These are phyloP conservation scores for Polydesmus complanatus DNA, from an alignment of 2,888 invertebrate species.

Conservation along the genomic window DNA sequence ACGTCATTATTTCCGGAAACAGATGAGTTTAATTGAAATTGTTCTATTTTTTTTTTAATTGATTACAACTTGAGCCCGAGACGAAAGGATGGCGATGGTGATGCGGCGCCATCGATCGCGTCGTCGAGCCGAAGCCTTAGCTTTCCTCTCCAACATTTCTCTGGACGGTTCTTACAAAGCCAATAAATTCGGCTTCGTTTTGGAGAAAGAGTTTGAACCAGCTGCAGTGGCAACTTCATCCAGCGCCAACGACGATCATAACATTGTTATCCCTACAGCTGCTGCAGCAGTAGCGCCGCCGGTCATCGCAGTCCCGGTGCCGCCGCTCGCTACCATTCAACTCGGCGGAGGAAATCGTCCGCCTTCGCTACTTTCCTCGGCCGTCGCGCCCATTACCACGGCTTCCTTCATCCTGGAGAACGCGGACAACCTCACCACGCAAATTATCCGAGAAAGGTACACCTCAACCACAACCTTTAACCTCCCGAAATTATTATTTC, in stretches of 20 bases:
- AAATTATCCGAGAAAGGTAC: constrained; percentile 3
- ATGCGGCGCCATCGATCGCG: constrained; percentile 39
- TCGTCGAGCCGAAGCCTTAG: constrained; percentile 77
- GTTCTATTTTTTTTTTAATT: too few species aligned
- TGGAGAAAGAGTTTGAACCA: background rate
- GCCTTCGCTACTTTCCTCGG: background rate
- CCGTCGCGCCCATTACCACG: background rate
- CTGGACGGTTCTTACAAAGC: constrained; percentile 68
- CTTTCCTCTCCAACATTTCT: constrained; percentile 89
- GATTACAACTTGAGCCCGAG: too few species aligned
- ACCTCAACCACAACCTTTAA: too few species aligned
- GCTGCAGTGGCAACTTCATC: background rate
- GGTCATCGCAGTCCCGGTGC: background rate
- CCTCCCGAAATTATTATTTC: too few species aligned
- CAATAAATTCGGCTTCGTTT: constrained; percentile 25
- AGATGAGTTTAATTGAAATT: too few species aligned
- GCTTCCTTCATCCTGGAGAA: background rate
- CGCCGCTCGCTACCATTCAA: background rate
- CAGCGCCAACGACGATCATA: background rate
- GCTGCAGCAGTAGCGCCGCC: background rate
- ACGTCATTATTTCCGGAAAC: background rate
- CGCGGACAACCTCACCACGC: background rate
- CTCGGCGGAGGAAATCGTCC: background rate
- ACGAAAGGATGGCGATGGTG: constrained; percentile 13
- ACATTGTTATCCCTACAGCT: background rate